phyloP scores from a whole-genome alignment of 2,113 vertebrate genomes.

The Percina caprodes region DNA sequence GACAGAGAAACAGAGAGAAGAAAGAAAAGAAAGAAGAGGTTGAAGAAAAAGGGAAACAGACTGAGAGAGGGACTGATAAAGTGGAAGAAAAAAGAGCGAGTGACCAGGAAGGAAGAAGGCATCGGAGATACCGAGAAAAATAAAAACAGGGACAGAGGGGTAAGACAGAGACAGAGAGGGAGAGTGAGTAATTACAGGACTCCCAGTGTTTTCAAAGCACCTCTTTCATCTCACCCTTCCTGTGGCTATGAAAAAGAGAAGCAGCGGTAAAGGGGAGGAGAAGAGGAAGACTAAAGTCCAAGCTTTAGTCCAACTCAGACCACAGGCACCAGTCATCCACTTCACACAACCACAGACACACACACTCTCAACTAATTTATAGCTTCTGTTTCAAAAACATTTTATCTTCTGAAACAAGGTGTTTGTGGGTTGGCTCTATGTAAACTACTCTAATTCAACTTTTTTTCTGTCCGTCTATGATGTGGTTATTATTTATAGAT shows the following conservation, averaged over 20 bases:
- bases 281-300: conserved; percentile 67
- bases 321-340: conserved; percentile 60
- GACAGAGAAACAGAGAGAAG: conserved; percentile 9
- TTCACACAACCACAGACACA: conserved; percentile 52
- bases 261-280: conserved; percentile 54
- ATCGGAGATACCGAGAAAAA: conserved; percentile 14
- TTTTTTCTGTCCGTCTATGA: neutral
- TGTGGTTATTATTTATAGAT: conserved; percentile 20
- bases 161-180: conserved; percentile 24
- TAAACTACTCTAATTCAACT: neutral
- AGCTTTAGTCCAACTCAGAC: conserved; percentile 60
- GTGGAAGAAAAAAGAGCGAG: neutral
- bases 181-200: conserved; percentile 80
- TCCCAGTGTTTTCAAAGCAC: conserved; percentile 76
- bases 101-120: conserved; percentile 18
- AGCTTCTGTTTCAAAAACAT: conserved; percentile 47
- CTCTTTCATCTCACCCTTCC: conserved; percentile 81
- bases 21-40: conserved; percentile 7
- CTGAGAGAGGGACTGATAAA: conserved; percentile 16
- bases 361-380: conserved; percentile 48
- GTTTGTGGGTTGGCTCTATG: neutral
- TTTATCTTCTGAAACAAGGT: conserved; percentile 31
- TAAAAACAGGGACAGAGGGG: conserved; percentile 9
- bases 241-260: conserved; percentile 66
- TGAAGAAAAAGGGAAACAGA: neutral